Conservation (phyloP, 2,888 invertebrate species). For the Hydraecia micacea region DNA sequence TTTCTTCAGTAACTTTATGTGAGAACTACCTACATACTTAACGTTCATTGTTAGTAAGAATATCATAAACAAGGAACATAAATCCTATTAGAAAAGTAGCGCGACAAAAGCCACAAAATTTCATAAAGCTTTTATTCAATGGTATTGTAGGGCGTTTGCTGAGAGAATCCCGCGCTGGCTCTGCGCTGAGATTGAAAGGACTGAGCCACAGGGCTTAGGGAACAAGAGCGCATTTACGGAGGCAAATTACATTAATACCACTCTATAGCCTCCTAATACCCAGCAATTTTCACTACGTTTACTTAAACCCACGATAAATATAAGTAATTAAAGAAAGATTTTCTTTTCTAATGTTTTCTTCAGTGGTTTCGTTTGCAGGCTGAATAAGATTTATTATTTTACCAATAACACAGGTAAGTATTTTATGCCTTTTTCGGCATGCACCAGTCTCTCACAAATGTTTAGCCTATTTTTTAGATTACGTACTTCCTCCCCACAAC, state of each 20-base stretch:
- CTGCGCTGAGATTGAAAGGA: conserved; percentile 47
- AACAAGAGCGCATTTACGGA: conserved; percentile 35
- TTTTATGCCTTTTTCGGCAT: too few species aligned
- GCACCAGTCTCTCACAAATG: too few species aligned
- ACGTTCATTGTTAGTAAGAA: conserved; percentile 20
- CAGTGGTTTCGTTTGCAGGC: conserved; percentile 3
- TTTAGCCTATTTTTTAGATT: too few species aligned
- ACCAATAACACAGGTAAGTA: too few species aligned
- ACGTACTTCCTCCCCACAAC: too few species aligned
- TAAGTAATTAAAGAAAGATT: conserved; percentile 38
- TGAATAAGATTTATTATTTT: not conserved
- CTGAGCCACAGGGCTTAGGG: conserved; percentile 35
- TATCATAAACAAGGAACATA: conserved; percentile 52
- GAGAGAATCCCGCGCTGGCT: conserved; percentile 48
- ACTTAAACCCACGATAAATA: conserved; percentile 43
- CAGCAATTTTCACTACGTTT: conserved; percentile 41
- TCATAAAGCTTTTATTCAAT: conserved; percentile 66
- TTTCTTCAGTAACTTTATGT: conserved; percentile 6
- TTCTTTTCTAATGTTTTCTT: conserved; percentile 36
- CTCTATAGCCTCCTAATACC: conserved; percentile 28
- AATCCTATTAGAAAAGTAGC: conserved; percentile 60
- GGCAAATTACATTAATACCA: conserved; percentile 46
- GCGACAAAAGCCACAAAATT: conserved; percentile 63
- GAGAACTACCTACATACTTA: conserved; percentile 2
- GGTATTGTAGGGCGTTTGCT: conserved; percentile 52